Percentiles rank a stretch among this genome's conserved stretches.
Evolutionary conservation across 2,797 vertebrate genomes (phyloP).

Genomic region (Tenualosa ilisha): DNA sequence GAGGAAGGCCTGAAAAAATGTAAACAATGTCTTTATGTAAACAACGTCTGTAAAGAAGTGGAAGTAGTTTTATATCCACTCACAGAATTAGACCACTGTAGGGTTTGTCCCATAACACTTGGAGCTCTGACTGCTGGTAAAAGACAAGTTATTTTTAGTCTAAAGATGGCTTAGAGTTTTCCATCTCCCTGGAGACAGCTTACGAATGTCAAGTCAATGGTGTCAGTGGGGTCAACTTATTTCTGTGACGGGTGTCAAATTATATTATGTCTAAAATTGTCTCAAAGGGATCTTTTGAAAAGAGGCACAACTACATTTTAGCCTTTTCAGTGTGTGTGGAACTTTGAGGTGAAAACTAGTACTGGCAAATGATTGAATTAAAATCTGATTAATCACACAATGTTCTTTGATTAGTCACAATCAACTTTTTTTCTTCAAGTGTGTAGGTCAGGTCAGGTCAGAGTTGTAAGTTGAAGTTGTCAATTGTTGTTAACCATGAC

Average conservation of each 20-base stretch:
- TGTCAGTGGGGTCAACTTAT: neutral
- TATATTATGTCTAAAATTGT: neutral
- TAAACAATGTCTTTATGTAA: neutral
- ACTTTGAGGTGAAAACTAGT: neutral
- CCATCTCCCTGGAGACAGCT: neutral
- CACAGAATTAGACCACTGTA: neutral
- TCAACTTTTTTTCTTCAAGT: too few relatives aligned
- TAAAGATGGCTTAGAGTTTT: neutral
- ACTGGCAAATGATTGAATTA: too few relatives aligned
- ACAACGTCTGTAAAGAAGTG: neutral
- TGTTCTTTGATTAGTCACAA: too few relatives aligned
- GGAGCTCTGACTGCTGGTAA: neutral
- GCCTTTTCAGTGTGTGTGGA: neutral
- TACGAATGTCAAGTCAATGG: neutral
- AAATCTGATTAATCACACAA: too few relatives aligned
- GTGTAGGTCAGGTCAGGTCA: too few relatives aligned
- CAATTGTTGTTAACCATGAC: too few relatives aligned
- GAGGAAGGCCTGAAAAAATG: neutral
- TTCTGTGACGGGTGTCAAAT: slow-evolving; percentile 5
- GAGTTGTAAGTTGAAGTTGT: too few relatives aligned
- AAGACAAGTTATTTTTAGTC: neutral
- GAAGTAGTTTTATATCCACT: neutral
- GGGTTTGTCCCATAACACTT: neutral
- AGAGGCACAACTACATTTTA: neutral
- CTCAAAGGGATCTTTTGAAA: neutral